phyloP scores from a whole-genome alignment of 2,113 vertebrate genomes.

The Puma concolor region DNA sequence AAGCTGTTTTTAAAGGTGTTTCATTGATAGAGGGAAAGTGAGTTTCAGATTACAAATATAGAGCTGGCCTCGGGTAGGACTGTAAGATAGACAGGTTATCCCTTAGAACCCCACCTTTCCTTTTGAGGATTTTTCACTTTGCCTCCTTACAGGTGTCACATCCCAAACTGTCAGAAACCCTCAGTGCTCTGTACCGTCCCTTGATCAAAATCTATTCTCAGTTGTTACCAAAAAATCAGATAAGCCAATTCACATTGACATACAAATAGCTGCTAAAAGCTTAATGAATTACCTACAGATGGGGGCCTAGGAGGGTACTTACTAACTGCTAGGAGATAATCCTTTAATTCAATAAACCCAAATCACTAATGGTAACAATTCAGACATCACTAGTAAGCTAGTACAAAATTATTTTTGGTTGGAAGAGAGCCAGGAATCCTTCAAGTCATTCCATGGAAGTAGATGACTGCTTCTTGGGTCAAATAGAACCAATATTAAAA shows the following conservation, averaged over 20 bases:
- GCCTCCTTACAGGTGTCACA: not conserved
- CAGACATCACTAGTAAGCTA: conserved; percentile 50
- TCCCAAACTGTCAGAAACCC: conserved; percentile 2
- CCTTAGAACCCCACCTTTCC: not conserved
- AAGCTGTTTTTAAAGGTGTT: conserved; percentile 9
- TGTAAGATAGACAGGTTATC: not conserved
- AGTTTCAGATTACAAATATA: not conserved
- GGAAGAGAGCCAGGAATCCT: conserved; percentile 56
- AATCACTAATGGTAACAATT: conserved; percentile 72
- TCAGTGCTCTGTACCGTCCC: not conserved
- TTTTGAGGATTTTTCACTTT: not conserved
- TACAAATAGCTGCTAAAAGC: conserved; percentile 77
- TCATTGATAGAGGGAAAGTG: not conserved
- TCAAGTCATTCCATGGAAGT: conserved; percentile 58
- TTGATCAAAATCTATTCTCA: conserved; percentile 53
- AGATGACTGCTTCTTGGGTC: not conserved
- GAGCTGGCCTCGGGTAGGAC: not conserved
- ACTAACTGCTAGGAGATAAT: conserved; percentile 74
- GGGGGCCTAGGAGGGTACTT: conserved; percentile 49
- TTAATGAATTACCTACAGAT: conserved; percentile 77
- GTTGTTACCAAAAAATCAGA: conserved; percentile 46
- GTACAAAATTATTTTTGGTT: conserved; percentile 67
- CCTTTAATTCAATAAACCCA: conserved; percentile 77
- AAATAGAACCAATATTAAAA: conserved; percentile 33
- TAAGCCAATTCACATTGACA: conserved; percentile 71